Evolutionary conservation across 2,888 invertebrate genomes (phyloP).

Genomic region (Drosophila limbata): DNA sequence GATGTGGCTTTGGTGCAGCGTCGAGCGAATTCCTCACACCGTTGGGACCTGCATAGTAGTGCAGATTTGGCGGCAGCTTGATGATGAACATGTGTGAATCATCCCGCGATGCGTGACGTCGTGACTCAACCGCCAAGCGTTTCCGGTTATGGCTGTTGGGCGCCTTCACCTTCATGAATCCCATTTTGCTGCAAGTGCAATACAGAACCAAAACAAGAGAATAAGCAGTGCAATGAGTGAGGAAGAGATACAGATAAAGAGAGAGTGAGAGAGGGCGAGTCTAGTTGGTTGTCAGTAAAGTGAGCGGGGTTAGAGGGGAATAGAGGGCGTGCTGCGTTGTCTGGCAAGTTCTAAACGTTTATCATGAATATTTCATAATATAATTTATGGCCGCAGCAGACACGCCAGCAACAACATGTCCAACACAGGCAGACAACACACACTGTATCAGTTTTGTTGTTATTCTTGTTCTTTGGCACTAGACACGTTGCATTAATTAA

Average conservation of each 20-base stretch:
- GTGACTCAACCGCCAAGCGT: constrained; percentile 91
- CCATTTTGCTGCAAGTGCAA: constrained; percentile 88
- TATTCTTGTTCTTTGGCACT: constrained; percentile 52
- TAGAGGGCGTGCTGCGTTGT: constrained; percentile 28
- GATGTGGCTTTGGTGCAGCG: constrained; percentile 28
- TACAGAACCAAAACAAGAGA: constrained; percentile 85
- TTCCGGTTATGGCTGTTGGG: constrained; percentile 93
- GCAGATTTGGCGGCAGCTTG: constrained; percentile 93
- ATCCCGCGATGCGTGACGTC: constrained; percentile 89
- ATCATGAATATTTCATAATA: constrained; percentile 71
- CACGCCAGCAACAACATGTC: constrained; percentile 38
- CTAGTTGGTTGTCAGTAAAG: constrained; percentile 4
- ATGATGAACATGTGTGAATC: constrained; percentile 95
- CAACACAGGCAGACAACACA: neutral
- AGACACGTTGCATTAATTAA: constrained; percentile 70
- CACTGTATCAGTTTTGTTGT: constrained; percentile 45
- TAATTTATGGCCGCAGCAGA: constrained; percentile 64
- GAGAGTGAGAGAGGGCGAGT: constrained; percentile 5
- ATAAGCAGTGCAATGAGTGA: constrained; percentile 4
- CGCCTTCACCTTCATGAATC: constrained; percentile 90
- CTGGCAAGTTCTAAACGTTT: constrained; percentile 62
- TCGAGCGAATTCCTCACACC: constrained; percentile 65
- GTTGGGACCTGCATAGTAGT: constrained; percentile 91
- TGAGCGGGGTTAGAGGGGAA: neutral
- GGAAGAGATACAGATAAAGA: neutral